Evolutionary conservation across 2,888 invertebrate species (phyloP), one percentile per base, ranked within the genome.

Genomic region (Ectobius pallidus): DNA sequence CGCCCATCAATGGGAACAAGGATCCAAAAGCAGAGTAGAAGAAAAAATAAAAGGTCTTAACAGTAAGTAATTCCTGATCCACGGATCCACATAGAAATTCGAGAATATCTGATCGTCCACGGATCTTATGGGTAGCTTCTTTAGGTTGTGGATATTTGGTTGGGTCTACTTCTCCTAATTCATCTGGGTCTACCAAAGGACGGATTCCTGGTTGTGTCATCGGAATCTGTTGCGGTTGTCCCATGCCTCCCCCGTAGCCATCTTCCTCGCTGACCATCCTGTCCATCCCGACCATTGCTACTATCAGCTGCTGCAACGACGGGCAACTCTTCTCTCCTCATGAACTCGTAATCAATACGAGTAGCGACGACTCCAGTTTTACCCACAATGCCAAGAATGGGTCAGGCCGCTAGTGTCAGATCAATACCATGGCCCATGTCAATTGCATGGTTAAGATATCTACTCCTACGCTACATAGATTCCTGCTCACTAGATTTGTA

Each of bases 11-110:
- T 0, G 99, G 99, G 82, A 99, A 99, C 18, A 99, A 88, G 0
- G 97, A 97, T 6, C 99, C 99, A 82, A 99, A 99, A 1, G 99
- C 98, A 52, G 98, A 96, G 84, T 98, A 99, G 86, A 99, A 99
- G 88, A 98, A 98, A 85, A 99, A 98, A 84, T 99, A 99, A 85
- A 99, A 99, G 25, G 95, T 92, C 85, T 99, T 99, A 78, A 97
- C 96, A 70, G 97, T 92, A 77, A 99, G 88, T 69, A 99, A 86
- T 83, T 97, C 96, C 78, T 93, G 94, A 83, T 97, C 95, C 49
- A 96, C 92, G 42, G 91, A 86, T 39, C 94, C 93, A 81, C 91
- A 92, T 77, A 95, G 83, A 83, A 92, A 88, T 85, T 96, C 95
- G 78, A 96, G 84, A 78, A 95, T 81, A 83, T 95, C 96, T 77